A percentile compares a stretch with the other conserved stretches of the same genome.
These are phyloP conservation scores for Tipula confusa DNA, from an alignment of 2,888 invertebrate species.

Conservation along the genomic window DNA sequence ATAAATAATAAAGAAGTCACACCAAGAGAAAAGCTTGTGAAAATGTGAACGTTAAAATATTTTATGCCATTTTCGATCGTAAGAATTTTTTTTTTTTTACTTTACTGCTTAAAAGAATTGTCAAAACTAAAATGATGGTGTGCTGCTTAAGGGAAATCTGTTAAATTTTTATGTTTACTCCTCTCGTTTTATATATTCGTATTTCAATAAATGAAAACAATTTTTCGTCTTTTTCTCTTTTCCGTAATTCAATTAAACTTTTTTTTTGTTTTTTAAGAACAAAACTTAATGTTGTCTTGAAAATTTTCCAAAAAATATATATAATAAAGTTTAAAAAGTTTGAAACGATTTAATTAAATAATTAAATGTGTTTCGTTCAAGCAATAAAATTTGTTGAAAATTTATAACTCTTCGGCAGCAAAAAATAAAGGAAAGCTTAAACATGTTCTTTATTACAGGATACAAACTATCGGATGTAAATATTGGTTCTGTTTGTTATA, in stretches of 20 bases:
- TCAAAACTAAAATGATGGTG: background rate
- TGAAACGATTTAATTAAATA: background rate
- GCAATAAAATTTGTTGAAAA: background rate
- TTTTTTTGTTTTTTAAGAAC: background rate
- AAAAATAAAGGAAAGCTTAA: background rate
- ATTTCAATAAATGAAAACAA: background rate
- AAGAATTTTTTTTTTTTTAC: too few species aligned
- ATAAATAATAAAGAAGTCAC: too few species aligned
- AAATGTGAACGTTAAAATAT: too few species aligned
- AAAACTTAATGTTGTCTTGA: background rate
- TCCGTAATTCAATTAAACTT: background rate
- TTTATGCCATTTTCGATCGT: too few species aligned
- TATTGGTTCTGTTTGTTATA: too few species aligned
- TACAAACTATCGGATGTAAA: too few species aligned
- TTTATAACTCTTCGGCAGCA: background rate
- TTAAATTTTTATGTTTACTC: background rate
- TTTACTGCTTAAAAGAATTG: background rate
- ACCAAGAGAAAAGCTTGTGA: too few species aligned
- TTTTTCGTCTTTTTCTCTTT: background rate
- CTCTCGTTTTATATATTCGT: background rate
- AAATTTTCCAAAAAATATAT: background rate
- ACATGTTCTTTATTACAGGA: background rate
- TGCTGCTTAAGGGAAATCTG: background rate
- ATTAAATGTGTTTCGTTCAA: background rate
- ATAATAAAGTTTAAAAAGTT: background rate